Base-by-base conservation (phyloP, 1,140 invertebrate species). In the Pomacea maculata region DNA sequence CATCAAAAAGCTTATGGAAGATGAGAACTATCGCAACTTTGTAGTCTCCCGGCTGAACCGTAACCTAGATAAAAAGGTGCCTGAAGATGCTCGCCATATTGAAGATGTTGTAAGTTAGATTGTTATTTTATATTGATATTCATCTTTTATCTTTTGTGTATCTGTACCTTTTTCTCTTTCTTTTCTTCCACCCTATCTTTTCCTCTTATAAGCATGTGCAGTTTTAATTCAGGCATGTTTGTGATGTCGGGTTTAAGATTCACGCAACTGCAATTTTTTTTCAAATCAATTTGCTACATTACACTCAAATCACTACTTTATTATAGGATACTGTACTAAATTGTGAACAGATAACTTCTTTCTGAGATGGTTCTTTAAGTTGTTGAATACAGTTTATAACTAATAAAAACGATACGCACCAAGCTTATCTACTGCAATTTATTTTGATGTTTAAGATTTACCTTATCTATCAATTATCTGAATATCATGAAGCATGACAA, bases 11-110 rank as follows among this genome's bases (percentile, higher is more conserved):
- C 92, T 99, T 10, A 98, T 99, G 97, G 98, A 99, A 91, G 98
- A 99, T 92, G 99, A 99, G 92, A 99, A 96, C 78, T 98, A 99
- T 92, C 93, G 99, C 57, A 98, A 98, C 89, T 95, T 99, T 90
- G 96, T 99, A 15, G 94, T 99, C 4, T 97, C 96, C 75, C 97
- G 98, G 89, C 92, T 99, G 14, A 99, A 99, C 90, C 95, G 96
- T 85, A 97, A 97, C 81, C 93, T 99, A 29, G 97, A 98, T 86
- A 95, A 95, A 84, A 99, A 98, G 92, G 95, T 99, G 67, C 95
- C 95, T 76, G 97, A 98, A 80, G 92, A 93, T 6, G 96, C 98
- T 90, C 96, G 98, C 92, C 97, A 98, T 89, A 96, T 99, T 74
- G 97, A 99, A 89, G 98, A 99, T 93, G 96, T 99, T 92, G 98